Conservation (phyloP, 2,113 vertebrate species). For the Alethe castanea region DNA sequence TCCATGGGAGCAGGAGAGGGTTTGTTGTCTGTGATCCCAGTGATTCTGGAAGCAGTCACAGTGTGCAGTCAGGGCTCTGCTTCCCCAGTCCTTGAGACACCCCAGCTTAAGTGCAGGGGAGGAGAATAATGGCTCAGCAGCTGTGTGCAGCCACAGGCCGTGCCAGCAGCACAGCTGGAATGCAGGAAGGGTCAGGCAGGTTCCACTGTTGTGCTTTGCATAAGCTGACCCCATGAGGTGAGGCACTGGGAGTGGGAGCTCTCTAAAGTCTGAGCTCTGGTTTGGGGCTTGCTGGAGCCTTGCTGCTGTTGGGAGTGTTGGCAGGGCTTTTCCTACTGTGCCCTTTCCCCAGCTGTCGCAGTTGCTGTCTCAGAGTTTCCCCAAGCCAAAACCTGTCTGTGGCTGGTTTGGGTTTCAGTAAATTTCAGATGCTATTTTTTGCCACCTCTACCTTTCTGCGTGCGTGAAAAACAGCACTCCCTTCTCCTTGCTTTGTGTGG, state of each 20-base stretch:
- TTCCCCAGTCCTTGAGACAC: background rate
- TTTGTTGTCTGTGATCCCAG: background rate
- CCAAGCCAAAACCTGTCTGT: background rate
- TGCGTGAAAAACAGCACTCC: background rate
- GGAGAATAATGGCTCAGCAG: background rate
- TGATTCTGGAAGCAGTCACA: background rate
- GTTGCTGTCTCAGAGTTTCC: background rate
- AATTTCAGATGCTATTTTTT: constrained; percentile 3
- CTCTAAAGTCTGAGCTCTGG: background rate
- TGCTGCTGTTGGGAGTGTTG: accelerated
- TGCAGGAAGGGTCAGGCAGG: background rate
- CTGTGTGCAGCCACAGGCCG: background rate
- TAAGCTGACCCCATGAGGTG: background rate
- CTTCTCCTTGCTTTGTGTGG: background rate
- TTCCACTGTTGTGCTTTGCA: background rate
- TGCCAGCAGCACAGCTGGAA: accelerated
- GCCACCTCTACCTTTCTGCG: background rate
- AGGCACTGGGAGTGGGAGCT: background rate
- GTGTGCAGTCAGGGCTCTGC: accelerated
- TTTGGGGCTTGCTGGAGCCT: background rate
- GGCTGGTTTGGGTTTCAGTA: background rate
- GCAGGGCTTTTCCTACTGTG: background rate
- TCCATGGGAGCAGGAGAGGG: accelerated
- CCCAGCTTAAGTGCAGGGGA: background rate
- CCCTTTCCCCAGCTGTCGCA: background rate